phyloP scores from a whole-genome alignment of 2,797 vertebrate species.

The Artibeus jamaicensis region DNA sequence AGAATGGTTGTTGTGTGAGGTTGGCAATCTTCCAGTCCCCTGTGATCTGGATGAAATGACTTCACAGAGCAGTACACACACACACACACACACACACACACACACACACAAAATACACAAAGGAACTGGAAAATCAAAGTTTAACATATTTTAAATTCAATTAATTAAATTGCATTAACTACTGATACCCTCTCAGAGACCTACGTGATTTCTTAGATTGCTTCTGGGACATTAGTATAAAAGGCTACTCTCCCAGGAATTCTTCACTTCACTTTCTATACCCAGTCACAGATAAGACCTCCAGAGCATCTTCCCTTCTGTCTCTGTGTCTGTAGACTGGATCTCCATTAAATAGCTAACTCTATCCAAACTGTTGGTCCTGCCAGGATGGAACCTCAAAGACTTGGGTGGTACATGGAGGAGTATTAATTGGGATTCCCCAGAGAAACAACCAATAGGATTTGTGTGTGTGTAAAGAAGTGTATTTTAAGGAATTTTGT shows the following conservation, averaged over 20 bases:
- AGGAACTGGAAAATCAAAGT: neutral
- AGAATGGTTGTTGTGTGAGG: neutral
- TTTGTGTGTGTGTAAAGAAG: neutral
- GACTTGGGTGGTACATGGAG: neutral
- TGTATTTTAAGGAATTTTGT: neutral
- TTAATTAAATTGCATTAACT: neutral
- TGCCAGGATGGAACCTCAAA: neutral
- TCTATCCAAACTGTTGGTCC: neutral
- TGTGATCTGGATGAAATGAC: neutral
- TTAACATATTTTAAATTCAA: conserved; percentile 4
- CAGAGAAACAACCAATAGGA: neutral
- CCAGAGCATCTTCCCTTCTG: neutral
- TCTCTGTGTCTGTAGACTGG: neutral
- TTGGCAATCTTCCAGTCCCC: neutral
- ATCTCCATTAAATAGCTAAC: neutral
- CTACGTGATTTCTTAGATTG: neutral
- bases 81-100: too few species aligned
- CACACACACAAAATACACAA: neutral
- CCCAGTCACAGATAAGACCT: neutral
- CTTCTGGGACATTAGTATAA: neutral
- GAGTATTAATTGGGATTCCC: neutral
- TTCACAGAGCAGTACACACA: neutral
- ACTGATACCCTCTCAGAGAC: neutral
- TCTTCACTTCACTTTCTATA: neutral
- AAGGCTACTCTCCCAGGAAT: neutral